Percentiles rank a stretch among this genome's conserved stretches.
Evolutionary conservation across 2,797 vertebrate genomes (phyloP).

Genomic region (Argya squamiceps): DNA sequence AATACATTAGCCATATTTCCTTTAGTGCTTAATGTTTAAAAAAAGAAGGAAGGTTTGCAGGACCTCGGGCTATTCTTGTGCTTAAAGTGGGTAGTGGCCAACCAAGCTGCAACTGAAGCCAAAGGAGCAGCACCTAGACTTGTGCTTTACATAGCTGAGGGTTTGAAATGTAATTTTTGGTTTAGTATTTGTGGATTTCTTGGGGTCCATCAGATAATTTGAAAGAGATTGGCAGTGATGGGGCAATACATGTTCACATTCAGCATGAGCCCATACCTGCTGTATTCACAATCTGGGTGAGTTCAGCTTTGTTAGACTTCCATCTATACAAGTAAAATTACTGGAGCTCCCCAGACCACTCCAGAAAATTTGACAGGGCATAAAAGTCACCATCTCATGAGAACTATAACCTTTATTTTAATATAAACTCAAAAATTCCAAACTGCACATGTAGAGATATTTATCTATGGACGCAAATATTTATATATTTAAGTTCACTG

Average conservation of each 20-base stretch:
- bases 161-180: neutral
- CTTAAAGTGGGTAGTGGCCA: neutral
- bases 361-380: neutral
- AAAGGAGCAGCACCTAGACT: neutral
- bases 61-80: neutral
- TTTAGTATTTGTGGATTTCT: neutral
- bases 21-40: neutral
- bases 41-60: neutral
- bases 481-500: neutral
- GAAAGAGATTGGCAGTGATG: neutral
- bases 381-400: neutral
- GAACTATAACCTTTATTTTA: neutral
- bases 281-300: neutral
- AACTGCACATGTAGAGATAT: neutral
- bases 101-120: neutral
- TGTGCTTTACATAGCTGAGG: neutral
- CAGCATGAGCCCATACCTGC: neutral
- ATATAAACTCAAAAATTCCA: neutral
- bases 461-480: neutral
- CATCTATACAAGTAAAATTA: neutral
- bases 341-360: neutral
- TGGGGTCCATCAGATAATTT: neutral
- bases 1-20: neutral
- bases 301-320: neutral
- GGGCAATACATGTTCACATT: accelerated